phyloP scores from a whole-genome alignment of 2,113 vertebrate genomes.

The Steatornis caripensis region DNA sequence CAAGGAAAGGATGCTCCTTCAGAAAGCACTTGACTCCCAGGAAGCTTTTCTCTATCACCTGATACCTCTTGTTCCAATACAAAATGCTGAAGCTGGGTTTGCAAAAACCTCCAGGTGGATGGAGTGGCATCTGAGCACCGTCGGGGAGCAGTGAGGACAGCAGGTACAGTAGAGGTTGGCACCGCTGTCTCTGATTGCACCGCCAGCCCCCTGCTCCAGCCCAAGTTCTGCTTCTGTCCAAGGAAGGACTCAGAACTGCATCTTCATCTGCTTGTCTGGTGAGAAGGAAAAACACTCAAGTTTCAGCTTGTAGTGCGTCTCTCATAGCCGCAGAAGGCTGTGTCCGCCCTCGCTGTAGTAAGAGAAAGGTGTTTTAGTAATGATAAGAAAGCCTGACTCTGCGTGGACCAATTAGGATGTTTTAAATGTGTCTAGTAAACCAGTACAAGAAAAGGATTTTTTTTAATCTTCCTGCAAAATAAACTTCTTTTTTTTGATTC shows the following conservation, averaged over 20 bases:
- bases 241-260: accelerated
- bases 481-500: not conserved
- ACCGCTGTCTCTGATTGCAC: not conserved
- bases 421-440: not conserved
- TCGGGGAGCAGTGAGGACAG: not conserved
- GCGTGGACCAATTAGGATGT: not conserved
- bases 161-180: not conserved
- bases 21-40: not conserved
- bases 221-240: not conserved
- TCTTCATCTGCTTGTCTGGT: not conserved
- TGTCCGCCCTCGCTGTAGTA: not conserved
- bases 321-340: not conserved
- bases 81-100: not conserved
- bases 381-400: not conserved
- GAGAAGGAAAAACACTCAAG: not conserved
- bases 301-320: not conserved
- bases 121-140: not conserved
- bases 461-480: not conserved
- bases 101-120: not conserved
- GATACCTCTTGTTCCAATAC: not conserved
- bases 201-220: not conserved
- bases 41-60: not conserved
- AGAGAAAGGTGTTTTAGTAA: not conserved
- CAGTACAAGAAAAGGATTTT: not conserved
- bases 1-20: not conserved